These are phyloP conservation scores for Rhynchotus rufescens DNA, from an alignment of 2,797 vertebrate genomes.

Conservation along the genomic window DNA sequence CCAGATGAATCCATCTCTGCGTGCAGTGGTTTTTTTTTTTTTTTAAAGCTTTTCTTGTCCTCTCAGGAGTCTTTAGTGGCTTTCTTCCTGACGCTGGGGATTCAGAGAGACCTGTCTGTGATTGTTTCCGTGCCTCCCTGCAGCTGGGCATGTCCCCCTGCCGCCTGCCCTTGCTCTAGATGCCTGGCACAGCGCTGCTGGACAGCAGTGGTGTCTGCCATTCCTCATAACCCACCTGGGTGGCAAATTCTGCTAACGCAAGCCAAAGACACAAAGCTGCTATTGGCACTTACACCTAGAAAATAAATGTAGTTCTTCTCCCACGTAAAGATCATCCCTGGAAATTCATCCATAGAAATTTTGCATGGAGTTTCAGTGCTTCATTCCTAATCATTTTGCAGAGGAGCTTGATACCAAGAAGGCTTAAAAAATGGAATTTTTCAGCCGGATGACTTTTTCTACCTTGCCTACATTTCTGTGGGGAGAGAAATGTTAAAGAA, in stretches of 20 bases:
- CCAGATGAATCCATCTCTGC: background rate
- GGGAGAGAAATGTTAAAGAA: background rate
- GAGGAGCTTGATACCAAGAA: rapidly evolving
- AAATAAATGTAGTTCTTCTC: background rate
- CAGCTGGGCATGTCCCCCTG: background rate
- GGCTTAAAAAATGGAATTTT: background rate
- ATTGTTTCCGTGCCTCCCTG: background rate
- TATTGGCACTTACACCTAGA: background rate
- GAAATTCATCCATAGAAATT: background rate
- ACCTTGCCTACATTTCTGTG: background rate
- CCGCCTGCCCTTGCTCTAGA: no score
- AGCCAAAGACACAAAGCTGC: background rate
- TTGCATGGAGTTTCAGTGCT: background rate
- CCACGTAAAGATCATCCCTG: background rate
- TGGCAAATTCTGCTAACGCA: background rate
- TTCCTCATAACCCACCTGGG: background rate
- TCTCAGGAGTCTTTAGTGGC: background rate
- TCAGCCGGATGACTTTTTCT: background rate
- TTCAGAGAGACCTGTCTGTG: no score
- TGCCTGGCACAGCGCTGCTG: background rate
- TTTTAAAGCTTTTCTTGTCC: background rate
- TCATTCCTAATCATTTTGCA: background rate
- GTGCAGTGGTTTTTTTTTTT: background rate
- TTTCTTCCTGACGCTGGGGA: background rate
- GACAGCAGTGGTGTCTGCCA: background rate